Conservation (phyloP, 37 sponge, comb jelly and placozoan species). For the Diacarnus erythraeanus region DNA sequence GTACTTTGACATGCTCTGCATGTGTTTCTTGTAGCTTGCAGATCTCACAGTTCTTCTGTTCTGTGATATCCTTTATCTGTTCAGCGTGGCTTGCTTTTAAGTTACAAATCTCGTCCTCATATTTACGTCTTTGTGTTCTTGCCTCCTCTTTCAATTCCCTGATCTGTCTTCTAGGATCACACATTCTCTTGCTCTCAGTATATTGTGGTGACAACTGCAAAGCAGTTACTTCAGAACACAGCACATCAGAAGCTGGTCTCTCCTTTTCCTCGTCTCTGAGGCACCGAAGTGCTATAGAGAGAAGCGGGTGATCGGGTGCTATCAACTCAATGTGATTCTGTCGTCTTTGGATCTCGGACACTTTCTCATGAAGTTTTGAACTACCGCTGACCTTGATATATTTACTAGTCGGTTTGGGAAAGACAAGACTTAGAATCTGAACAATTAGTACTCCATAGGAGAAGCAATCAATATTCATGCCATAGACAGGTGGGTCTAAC, state of each 20-base stretch:
- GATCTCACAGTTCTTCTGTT: neutral
- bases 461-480: conserved; percentile 19
- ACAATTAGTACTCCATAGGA: conserved; percentile 36
- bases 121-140: neutral
- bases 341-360: conserved; percentile 20
- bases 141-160: neutral
- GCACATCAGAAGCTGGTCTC: neutral
- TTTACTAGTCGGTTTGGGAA: conserved; percentile 13
- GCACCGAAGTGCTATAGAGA: conserved; percentile 5
- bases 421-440: conserved; percentile 27
- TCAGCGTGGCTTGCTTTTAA: neutral
- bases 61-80: neutral
- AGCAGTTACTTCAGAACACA: neutral
- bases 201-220: neutral
- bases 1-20: neutral
- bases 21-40: neutral
- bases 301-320: conserved; percentile 1
- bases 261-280: neutral
- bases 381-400: neutral
- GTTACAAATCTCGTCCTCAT: neutral
- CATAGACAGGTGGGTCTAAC: neutral
- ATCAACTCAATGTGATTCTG: conserved; percentile 23
- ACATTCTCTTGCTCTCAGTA: neutral
- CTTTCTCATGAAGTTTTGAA: neutral
- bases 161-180: neutral